phyloP scores from a whole-genome alignment of 2,797 vertebrate genomes.

The Characodon lateralis region DNA sequence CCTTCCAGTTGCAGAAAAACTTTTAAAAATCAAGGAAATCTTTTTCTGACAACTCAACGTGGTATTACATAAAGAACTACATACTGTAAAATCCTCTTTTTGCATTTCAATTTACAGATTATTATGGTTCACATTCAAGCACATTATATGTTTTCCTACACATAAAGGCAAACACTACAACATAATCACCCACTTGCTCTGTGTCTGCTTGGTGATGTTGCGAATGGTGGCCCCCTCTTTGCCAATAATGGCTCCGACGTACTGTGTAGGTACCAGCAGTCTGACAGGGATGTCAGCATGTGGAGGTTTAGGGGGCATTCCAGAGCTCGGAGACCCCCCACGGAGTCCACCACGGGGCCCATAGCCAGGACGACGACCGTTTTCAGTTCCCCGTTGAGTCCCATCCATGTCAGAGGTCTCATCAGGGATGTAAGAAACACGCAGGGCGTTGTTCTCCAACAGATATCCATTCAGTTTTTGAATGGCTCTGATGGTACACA shows the following conservation, averaged over 20 bases:
- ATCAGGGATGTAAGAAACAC: conserved; percentile 93
- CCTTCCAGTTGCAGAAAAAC: too few relatives aligned
- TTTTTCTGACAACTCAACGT: too few relatives aligned
- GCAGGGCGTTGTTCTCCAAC: conserved; percentile 90
- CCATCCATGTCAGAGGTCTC: conserved; percentile 83
- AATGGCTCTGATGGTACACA: conserved; percentile 84
- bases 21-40: too few relatives aligned
- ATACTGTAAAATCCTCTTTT: too few relatives aligned
- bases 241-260: conserved; percentile 94
- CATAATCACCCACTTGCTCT: conserved; percentile 90
- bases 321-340: conserved; percentile 84
- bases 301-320: conserved; percentile 85
- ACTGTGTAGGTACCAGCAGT: conserved; percentile 93
- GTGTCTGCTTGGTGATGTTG: conserved; percentile 96
- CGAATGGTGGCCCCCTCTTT: conserved; percentile 96
- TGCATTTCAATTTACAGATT: too few relatives aligned
- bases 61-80: too few relatives aligned
- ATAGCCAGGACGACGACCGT: conserved; percentile 85
- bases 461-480: conserved; percentile 95
- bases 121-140: too few relatives aligned
- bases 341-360: conserved; percentile 82
- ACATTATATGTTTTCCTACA: neutral
- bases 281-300: conserved; percentile 91
- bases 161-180: neutral
- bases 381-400: conserved; percentile 84